Evolutionary conservation across 2,113 vertebrate species (phyloP).

Genomic region (Ariopsis seemanni): DNA sequence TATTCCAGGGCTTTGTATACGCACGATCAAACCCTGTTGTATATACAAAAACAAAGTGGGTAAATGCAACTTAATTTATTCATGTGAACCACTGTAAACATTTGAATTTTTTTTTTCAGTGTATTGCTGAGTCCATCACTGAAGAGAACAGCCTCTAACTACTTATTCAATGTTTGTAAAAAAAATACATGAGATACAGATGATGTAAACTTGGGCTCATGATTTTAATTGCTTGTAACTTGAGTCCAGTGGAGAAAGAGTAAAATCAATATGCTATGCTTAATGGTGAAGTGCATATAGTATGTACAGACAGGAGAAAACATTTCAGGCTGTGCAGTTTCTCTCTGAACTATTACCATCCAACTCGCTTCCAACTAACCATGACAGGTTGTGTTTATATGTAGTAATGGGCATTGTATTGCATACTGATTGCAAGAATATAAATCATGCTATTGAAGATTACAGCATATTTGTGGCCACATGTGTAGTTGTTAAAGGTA

Average conservation of each 20-base stretch:
- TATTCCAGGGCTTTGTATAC: neutral
- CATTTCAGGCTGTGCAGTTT: constrained; percentile 14
- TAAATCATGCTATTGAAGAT: neutral
- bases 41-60: neutral
- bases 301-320: constrained; percentile 55
- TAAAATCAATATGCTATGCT: constrained; percentile 73
- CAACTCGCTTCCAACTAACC: constrained; percentile 29
- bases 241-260: constrained; percentile 64
- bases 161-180: too few relatives aligned
- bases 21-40: neutral
- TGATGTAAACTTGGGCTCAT: constrained; percentile 56
- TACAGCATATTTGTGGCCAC: neutral
- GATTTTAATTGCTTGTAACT: constrained; percentile 73
- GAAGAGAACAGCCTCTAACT: constrained; percentile 9
- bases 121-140: neutral
- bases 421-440: constrained; percentile 7
- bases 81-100: neutral
- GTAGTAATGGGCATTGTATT: constrained; percentile 26
- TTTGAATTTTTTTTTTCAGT: neutral
- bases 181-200: neutral
- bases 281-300: constrained; percentile 57
- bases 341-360: constrained; percentile 50
- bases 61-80: neutral
- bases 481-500: neutral
- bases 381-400: constrained; percentile 43